Evolutionary conservation across 2,797 vertebrate species (phyloP).

Genomic region (Neomorphus geoffroyi): DNA sequence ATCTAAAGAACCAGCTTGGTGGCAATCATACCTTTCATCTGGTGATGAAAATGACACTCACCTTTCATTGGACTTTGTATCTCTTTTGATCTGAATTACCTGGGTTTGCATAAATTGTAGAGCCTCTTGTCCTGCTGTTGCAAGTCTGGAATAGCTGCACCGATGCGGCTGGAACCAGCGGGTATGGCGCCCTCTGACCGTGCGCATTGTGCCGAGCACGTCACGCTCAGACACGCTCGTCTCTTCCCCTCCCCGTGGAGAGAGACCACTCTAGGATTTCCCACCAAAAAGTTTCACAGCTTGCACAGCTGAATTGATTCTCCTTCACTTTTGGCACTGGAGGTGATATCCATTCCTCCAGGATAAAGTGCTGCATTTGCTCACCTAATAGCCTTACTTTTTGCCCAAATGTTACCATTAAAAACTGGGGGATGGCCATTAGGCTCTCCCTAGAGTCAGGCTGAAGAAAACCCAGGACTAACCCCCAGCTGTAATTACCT

Average conservation of each 20-base stretch:
- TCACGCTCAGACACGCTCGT: background rate
- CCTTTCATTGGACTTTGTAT: background rate
- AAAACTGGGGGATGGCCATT: slow-evolving; percentile 67
- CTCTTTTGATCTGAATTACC: background rate
- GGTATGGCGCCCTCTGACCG: fast-evolving
- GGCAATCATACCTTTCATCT: background rate
- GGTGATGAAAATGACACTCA: background rate
- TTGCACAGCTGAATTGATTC: slow-evolving; percentile 46
- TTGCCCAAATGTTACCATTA: slow-evolving; percentile 70
- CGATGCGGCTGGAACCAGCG: background rate
- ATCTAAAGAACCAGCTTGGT: background rate
- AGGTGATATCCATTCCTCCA: slow-evolving; percentile 48
- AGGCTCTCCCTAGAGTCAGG: slow-evolving; percentile 56
- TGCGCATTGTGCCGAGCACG: background rate
- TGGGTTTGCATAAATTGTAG: background rate
- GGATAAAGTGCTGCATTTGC: slow-evolving; percentile 70
- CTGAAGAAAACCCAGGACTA: slow-evolving; percentile 65
- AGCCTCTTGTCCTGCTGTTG: background rate
- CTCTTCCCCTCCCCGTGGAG: background rate
- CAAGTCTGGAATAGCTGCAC: background rate
- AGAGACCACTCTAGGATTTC: background rate
- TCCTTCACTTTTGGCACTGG: slow-evolving; percentile 54
- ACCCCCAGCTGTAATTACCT: slow-evolving; percentile 64
- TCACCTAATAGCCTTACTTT: slow-evolving; percentile 66
- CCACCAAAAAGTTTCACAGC: slow-evolving; percentile 1